These are phyloP conservation scores for Periophthalmus magnuspinnatus DNA, from an alignment of 2,797 vertebrate genomes.

Conservation along the genomic window DNA sequence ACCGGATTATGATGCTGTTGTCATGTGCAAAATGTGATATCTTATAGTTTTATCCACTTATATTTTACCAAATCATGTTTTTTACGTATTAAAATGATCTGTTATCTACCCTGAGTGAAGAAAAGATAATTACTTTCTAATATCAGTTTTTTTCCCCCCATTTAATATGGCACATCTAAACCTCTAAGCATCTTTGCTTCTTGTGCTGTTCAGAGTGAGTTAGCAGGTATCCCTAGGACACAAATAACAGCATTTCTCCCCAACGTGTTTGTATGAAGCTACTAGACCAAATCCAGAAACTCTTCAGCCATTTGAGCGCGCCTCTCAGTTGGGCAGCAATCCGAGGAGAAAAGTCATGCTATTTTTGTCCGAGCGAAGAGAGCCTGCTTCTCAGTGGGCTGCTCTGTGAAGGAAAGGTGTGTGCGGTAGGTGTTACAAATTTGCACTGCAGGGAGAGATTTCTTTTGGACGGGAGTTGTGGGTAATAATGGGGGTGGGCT, in stretches of 20 bases:
- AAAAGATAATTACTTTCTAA: neutral
- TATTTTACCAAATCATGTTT: neutral
- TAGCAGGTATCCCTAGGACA: conserved; percentile 8
- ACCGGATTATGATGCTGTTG: too few species aligned
- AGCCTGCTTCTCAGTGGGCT: conserved; percentile 35
- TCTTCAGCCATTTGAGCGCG: conserved; percentile 33
- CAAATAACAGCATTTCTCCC: conserved; percentile 19
- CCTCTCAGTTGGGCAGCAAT: conserved; percentile 37
- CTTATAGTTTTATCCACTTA: neutral
- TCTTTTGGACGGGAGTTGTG: conserved; percentile 37
- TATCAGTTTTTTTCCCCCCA: neutral
- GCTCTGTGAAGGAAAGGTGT: conserved; percentile 24
- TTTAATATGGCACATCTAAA: neutral
- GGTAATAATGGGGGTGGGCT: conserved; percentile 39
- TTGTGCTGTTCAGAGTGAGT: conserved; percentile 12
- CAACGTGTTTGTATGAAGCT: conserved; percentile 24
- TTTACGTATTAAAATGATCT: neutral
- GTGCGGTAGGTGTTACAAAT: conserved; percentile 30
- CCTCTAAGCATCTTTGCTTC: neutral
- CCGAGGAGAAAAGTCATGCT: conserved; percentile 45
- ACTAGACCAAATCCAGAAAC: conserved; percentile 40
- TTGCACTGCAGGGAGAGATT: conserved; percentile 31
- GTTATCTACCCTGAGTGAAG: too few species aligned
- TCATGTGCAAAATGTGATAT: neutral
- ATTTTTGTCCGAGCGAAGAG: conserved; percentile 43